phyloP scores from a whole-genome alignment of 2,888 invertebrate genomes.

The Amphipoea lucens region DNA sequence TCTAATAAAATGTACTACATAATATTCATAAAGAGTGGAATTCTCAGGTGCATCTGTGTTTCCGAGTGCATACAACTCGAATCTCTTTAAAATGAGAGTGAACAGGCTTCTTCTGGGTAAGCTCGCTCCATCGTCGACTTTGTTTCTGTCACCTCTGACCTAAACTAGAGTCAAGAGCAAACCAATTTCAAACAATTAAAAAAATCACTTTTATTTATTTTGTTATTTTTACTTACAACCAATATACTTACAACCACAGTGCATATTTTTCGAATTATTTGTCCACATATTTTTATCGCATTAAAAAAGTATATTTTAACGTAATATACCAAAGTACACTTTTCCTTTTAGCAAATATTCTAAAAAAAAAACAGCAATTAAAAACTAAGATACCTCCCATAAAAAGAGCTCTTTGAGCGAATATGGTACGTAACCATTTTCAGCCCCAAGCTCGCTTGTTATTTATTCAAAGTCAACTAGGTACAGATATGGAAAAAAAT shows the following conservation, averaged over 20 bases:
- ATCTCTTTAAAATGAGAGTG: too few species aligned
- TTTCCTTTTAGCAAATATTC: neutral
- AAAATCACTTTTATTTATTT: neutral
- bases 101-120: too few species aligned
- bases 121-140: too few species aligned
- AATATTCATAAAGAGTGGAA: too few species aligned
- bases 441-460: constrained; percentile 9
- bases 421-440: constrained; percentile 46
- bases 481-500: constrained; percentile 50
- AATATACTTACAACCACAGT: too few species aligned
- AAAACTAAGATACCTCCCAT: constrained; percentile 15
- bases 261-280: too few species aligned
- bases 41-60: too few species aligned
- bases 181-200: too few species aligned
- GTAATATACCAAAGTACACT: neutral
- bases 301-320: neutral
- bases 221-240: neutral
- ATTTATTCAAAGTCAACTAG: constrained; percentile 46
- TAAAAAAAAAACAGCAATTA: neutral
- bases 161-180: too few species aligned
- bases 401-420: neutral
- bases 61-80: too few species aligned
- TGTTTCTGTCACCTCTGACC: too few species aligned
- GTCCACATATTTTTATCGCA: neutral
- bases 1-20: too few species aligned